These are phyloP conservation scores for Lycaon pictus DNA, from an alignment of 2,113 vertebrate genomes.

Conservation along the genomic window DNA sequence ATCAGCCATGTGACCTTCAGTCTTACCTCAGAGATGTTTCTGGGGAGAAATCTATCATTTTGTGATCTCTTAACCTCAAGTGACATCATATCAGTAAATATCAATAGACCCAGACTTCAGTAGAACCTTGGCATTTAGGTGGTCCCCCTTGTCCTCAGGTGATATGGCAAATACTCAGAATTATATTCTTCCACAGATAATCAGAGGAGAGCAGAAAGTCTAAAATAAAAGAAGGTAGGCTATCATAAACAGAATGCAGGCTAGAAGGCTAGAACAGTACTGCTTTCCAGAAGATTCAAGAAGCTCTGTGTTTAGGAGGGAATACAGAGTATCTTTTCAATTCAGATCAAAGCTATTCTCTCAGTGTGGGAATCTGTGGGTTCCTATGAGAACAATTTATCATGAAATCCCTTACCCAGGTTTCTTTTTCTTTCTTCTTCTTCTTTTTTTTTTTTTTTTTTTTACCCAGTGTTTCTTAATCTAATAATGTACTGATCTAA, in stretches of 20 bases:
- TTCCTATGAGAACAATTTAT: not conserved
- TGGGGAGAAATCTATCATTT: not conserved
- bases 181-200: not conserved
- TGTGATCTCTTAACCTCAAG: not conserved
- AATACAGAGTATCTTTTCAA: not conserved
- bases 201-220: not conserved
- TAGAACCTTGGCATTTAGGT: not conserved
- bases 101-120: not conserved
- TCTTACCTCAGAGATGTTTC: not conserved
- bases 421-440: no score
- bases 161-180: not conserved
- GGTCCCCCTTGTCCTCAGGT: not conserved
- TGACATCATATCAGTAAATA: not conserved
- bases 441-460: no score
- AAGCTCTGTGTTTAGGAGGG: not conserved
- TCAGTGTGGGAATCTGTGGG: not conserved
- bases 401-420: not conserved
- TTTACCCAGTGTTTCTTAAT: not conserved
- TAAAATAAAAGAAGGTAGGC: not conserved
- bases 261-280: not conserved
- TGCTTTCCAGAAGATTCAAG: slow-evolving; percentile 9
- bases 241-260: not conserved
- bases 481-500: slow-evolving; percentile 41
- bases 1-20: not conserved
- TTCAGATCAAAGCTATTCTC: not conserved